These are phyloP conservation scores for Phoebastria nigripes DNA, from an alignment of 2,797 vertebrate genomes.

Conservation along the genomic window DNA sequence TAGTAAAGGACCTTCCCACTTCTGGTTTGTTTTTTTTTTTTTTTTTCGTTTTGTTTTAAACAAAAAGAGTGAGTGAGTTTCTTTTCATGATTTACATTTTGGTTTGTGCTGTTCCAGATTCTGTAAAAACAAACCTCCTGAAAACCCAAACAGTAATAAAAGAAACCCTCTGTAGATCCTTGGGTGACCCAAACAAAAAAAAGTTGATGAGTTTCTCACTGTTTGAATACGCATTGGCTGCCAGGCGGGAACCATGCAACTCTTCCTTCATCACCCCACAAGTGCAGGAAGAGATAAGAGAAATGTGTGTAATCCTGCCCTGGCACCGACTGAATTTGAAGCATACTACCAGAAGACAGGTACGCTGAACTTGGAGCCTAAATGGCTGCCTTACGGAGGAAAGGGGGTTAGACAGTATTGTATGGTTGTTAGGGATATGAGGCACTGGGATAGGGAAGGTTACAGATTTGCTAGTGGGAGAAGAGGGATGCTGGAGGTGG, in stretches of 20 bases:
- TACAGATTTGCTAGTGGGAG: background rate
- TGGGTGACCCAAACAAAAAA: background rate
- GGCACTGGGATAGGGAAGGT: background rate
- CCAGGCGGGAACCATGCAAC: background rate
- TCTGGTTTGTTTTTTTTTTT: background rate
- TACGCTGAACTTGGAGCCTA: background rate
- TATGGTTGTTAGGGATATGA: background rate
- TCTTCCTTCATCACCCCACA: background rate
- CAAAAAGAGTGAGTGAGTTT: background rate
- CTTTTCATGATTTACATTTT: background rate
- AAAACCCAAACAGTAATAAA: background rate
- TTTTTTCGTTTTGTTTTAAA: background rate
- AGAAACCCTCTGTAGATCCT: background rate
- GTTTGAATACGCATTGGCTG: background rate
- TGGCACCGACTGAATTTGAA: background rate
- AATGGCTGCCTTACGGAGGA: background rate
- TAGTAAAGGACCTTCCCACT: background rate
- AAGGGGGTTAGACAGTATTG: fast-evolving
- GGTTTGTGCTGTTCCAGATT: background rate
- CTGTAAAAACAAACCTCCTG: background rate
- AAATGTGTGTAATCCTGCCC: background rate
- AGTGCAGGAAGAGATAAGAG: background rate
- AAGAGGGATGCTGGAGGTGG: background rate
- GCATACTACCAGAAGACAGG: background rate
- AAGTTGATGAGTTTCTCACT: background rate